Evolutionary conservation across 2,113 vertebrate species (phyloP).

Genomic region (Copsychus sechellarum): DNA sequence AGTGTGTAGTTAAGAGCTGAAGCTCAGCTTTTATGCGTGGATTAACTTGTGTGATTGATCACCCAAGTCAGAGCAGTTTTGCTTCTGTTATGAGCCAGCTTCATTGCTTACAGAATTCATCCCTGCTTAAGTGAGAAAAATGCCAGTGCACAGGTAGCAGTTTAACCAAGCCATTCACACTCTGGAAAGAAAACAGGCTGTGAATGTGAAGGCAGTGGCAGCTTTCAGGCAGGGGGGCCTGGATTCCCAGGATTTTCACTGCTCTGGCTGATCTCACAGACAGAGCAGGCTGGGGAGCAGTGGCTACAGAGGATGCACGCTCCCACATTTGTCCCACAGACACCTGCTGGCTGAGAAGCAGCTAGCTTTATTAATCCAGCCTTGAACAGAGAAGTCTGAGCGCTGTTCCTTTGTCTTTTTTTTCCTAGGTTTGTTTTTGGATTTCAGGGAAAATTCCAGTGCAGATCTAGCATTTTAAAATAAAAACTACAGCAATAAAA

Average conservation of each 20-base stretch:
- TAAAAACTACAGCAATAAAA: background rate
- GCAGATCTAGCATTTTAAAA: background rate
- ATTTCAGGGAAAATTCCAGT: background rate
- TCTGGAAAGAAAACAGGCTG: background rate
- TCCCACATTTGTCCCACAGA: background rate
- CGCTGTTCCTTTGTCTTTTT: background rate
- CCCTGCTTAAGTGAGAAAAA: background rate
- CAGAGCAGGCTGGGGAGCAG: accelerated
- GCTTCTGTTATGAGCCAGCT: background rate
- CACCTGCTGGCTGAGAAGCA: background rate
- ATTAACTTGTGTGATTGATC: constrained; percentile 19
- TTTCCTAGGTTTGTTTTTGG: background rate
- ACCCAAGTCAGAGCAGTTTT: background rate
- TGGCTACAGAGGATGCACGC: background rate
- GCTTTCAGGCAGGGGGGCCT: background rate
- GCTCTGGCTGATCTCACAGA: background rate
- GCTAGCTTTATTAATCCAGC: background rate
- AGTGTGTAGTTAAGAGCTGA: background rate
- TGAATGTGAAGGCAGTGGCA: background rate
- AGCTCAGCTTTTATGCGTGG: background rate
- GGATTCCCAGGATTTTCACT: background rate
- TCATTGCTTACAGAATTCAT: background rate
- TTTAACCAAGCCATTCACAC: background rate
- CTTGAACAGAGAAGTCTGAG: background rate
- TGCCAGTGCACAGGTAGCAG: background rate